phyloP scores from a whole-genome alignment of 1,140 invertebrate genomes.

The Drosophila elegans region DNA sequence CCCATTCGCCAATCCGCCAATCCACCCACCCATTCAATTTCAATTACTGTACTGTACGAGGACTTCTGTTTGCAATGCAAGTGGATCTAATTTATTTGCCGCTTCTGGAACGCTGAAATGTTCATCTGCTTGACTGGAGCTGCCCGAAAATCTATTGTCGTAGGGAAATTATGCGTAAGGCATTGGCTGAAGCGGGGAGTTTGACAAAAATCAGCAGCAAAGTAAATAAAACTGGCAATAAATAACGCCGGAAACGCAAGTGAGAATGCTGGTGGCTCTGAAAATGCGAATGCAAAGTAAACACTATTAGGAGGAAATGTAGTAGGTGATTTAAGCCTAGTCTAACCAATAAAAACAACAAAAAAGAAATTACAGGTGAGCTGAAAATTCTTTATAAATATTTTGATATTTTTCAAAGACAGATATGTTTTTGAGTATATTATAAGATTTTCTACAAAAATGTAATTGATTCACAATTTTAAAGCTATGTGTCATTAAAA shows the following conservation, averaged over 20 bases:
- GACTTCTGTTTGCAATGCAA: constrained; percentile 32
- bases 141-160: constrained; percentile 55
- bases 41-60: constrained; percentile 33
- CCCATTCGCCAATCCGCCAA: no score
- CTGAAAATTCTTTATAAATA: not conserved
- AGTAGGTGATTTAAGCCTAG: constrained; percentile 26
- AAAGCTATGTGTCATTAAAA: no score
- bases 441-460: no score
- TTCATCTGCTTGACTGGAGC: constrained; percentile 48
- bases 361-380: not conserved
- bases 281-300: constrained; percentile 25
- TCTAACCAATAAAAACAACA: constrained; percentile 7
- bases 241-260: constrained; percentile 45
- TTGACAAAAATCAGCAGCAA: constrained; percentile 47
- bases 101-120: constrained; percentile 27
- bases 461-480: no score
- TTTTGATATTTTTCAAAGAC: not conserved
- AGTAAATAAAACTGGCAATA: constrained; percentile 41
- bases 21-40: constrained; percentile 37
- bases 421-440: no score
- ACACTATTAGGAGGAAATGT: constrained; percentile 36
- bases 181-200: constrained; percentile 28
- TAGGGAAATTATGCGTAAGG: constrained; percentile 52
- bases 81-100: constrained; percentile 41
- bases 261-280: constrained; percentile 8